Evolutionary conservation across 2,797 vertebrate genomes (phyloP).

Genomic region (Trachurus trachurus): DNA sequence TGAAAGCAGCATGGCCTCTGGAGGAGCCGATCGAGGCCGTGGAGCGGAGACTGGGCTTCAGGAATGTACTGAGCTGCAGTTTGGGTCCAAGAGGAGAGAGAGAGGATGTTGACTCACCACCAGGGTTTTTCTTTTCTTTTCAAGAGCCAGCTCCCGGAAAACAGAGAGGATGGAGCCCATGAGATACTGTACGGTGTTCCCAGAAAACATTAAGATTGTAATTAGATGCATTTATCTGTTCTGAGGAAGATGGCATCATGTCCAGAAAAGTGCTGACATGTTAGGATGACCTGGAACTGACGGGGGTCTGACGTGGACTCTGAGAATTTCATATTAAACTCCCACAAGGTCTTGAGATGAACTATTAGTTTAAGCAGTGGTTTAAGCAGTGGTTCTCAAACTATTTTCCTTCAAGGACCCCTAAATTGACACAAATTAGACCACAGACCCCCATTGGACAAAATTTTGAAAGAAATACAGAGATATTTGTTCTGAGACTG

Average conservation of each 20-base stretch:
- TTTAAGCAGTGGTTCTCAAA: no score
- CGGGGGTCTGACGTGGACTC: no score
- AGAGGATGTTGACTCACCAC: slow-evolving; percentile 81
- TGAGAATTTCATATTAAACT: no score
- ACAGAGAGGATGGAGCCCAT: slow-evolving; percentile 60
- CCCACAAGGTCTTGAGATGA: no score
- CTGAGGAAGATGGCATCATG: slow-evolving; percentile 3
- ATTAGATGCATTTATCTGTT: background rate
- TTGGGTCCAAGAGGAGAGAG: slow-evolving; percentile 73
- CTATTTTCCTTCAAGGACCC: no score
- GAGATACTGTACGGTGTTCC: slow-evolving; percentile 66
- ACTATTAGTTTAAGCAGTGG: no score
- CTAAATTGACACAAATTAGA: no score
- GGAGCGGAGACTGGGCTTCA: slow-evolving; percentile 45
- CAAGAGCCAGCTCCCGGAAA: slow-evolving; percentile 68
- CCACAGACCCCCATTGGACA: no score
- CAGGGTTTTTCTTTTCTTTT: slow-evolving; percentile 17
- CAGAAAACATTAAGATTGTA: slow-evolving; percentile 30
- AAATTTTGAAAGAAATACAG: no score
- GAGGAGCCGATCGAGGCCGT: slow-evolving; percentile 23
- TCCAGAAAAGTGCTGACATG: no score
- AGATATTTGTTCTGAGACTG: no score
- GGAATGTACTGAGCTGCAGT: slow-evolving; percentile 62
- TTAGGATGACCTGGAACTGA: background rate
- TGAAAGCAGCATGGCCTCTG: slow-evolving; percentile 42